phyloP scores from a whole-genome alignment of 1,140 invertebrate species.

The Drosophila varians region DNA sequence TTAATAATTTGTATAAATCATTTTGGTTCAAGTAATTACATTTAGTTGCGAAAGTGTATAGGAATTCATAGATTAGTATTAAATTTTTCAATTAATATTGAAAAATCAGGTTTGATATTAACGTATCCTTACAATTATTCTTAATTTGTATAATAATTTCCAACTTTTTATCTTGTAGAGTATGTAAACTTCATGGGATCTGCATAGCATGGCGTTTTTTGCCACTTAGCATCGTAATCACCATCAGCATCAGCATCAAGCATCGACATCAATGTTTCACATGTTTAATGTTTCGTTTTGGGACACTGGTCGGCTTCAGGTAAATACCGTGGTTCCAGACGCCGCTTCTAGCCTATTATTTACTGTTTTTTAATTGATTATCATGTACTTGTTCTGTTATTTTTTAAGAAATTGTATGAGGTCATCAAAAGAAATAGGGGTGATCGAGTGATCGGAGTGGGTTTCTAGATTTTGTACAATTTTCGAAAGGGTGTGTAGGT shows the following conservation, averaged over 20 bases:
- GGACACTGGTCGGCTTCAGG: constrained; percentile 14
- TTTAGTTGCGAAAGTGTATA: neutral
- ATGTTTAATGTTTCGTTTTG: constrained; percentile 30
- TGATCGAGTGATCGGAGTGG: no score
- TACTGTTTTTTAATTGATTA: constrained; percentile 4
- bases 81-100: no score
- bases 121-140: neutral
- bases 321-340: constrained; percentile 11
- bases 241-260: constrained; percentile 12
- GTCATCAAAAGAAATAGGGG: neutral
- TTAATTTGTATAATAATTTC: neutral
- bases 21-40: neutral
- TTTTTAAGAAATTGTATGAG: neutral
- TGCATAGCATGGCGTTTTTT: neutral
- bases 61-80: no score
- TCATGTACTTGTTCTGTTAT: neutral
- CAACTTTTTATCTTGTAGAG: neutral
- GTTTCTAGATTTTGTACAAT: no score
- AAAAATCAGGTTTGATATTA: neutral
- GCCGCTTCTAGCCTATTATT: neutral
- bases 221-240: constrained; percentile 32
- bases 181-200: neutral
- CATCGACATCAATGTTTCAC: constrained; percentile 38
- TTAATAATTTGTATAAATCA: neutral
- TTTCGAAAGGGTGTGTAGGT: no score